Conservation (phyloP, 2,113 vertebrate genomes). For the Petrocephalus zakoni region DNA sequence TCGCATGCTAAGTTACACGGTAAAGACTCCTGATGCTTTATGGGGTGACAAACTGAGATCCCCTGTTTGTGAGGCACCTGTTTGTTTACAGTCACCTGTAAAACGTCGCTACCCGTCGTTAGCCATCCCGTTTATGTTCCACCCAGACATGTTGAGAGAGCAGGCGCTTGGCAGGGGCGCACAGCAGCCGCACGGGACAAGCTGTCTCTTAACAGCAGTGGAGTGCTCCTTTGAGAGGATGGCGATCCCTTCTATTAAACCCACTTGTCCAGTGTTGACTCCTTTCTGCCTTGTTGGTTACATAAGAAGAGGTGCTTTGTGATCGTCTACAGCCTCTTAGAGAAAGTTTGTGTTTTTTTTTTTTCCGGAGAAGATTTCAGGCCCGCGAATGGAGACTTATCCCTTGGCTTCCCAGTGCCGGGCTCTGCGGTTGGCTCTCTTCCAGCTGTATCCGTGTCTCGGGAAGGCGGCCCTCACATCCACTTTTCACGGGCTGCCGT, state of each 20-base stretch:
- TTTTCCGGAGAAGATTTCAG: not conserved
- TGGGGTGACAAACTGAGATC: not conserved
- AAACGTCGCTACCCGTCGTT: slow-evolving; percentile 28
- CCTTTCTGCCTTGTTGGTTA: slow-evolving; percentile 27
- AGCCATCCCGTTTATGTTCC: slow-evolving; percentile 34
- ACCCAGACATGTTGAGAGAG: slow-evolving; percentile 38
- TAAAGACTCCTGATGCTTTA: not conserved
- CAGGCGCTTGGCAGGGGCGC: slow-evolving; percentile 37
- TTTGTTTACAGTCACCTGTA: slow-evolving; percentile 8
- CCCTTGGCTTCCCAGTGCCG: slow-evolving; percentile 28
- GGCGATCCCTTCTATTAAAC: slow-evolving; percentile 24
- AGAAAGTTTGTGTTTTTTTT: slow-evolving; percentile 18
- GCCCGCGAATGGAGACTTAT: slow-evolving; percentile 27
- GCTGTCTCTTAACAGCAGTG: slow-evolving; percentile 21
- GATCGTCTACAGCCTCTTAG: slow-evolving; percentile 35
- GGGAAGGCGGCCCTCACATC: slow-evolving; percentile 37
- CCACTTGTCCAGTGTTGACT: slow-evolving; percentile 32
- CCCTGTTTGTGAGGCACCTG: not conserved
- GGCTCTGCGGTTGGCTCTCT: slow-evolving; percentile 43
- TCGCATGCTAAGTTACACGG: too few species aligned
- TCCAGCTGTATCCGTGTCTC: slow-evolving; percentile 50
- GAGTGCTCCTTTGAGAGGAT: slow-evolving; percentile 25
- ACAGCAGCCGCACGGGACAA: slow-evolving; percentile 8
- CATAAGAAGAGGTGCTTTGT: slow-evolving; percentile 31
- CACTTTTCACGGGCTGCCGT: slow-evolving; percentile 45